Conservation (phyloP, 2,113 vertebrate species). For the Cyprinus carpio region DNA sequence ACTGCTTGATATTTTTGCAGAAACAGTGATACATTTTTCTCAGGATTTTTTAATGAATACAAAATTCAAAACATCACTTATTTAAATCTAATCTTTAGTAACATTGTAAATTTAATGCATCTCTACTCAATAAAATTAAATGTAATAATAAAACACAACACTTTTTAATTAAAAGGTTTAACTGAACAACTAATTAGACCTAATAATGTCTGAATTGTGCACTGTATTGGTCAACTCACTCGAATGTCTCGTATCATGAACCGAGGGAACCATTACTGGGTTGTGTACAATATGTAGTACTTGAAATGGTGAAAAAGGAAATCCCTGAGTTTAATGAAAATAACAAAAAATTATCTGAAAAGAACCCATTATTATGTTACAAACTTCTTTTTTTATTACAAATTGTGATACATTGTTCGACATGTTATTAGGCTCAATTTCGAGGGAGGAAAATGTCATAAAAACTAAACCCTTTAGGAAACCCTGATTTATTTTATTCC, state of each 20-base stretch:
- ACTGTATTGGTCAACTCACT: background rate
- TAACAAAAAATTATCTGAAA: background rate
- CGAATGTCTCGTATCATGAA: background rate
- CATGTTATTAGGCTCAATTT: background rate
- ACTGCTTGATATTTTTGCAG: background rate
- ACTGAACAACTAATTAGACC: background rate
- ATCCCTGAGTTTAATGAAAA: background rate
- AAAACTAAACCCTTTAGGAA: background rate
- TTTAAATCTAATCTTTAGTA: background rate
- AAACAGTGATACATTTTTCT: no score
- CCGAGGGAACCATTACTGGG: background rate
- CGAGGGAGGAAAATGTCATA: background rate
- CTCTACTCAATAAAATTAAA: background rate
- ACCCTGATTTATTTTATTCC: background rate
- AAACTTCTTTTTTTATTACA: background rate
- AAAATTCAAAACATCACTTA: background rate
- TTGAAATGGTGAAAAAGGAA: background rate
- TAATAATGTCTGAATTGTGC: background rate
- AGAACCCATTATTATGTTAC: no score
- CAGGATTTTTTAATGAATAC: no score
- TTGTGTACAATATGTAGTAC: background rate
- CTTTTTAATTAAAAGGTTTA: background rate
- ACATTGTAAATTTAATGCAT: background rate
- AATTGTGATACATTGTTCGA: background rate
- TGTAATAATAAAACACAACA: background rate